Evolutionary conservation across 2,797 vertebrate genomes (phyloP).

Genomic region (Odontamblyopus rebecca): DNA sequence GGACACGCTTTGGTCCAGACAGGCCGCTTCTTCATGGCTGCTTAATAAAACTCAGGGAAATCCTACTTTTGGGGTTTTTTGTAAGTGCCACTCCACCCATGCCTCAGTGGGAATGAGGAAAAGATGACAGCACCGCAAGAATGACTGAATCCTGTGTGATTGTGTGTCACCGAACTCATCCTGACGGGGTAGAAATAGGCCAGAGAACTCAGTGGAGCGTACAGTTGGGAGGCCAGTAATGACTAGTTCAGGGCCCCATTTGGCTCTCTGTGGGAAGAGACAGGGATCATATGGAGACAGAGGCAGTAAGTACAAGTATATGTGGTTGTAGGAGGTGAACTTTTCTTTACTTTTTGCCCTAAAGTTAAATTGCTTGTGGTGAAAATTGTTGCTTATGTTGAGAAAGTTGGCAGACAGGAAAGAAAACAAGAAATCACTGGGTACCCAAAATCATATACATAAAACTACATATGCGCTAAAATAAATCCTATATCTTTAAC

Average conservation of each 20-base stretch:
- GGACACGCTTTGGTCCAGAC: constrained; percentile 53
- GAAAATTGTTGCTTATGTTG: not conserved
- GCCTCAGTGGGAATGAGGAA: constrained; percentile 55
- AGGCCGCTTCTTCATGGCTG: constrained; percentile 40
- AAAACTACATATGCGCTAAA: constrained; percentile 5
- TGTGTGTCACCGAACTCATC: constrained; percentile 63
- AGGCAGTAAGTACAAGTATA: constrained; percentile 42
- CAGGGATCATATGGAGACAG: constrained; percentile 43
- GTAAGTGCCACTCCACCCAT: constrained; percentile 72
- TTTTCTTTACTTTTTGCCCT: constrained; percentile 37
- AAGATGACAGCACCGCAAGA: constrained; percentile 48
- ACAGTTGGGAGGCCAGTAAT: constrained; percentile 67
- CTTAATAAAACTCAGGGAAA: constrained; percentile 55
- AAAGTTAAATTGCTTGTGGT: constrained; percentile 14
- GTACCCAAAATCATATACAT: not conserved
- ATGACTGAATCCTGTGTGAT: constrained; percentile 55
- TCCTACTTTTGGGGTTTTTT: constrained; percentile 42
- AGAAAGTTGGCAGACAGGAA: constrained; percentile 10
- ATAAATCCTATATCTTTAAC: not conserved
- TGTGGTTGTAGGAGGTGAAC: constrained; percentile 30
- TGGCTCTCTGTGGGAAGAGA: constrained; percentile 55
- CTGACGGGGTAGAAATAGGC: constrained; percentile 63
- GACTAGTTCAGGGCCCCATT: constrained; percentile 55
- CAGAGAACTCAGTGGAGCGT: constrained; percentile 52
- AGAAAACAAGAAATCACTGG: not conserved